These are phyloP conservation scores for Scaptomyza hsui DNA, from an alignment of 1,140 invertebrate species.

Conservation along the genomic window DNA sequence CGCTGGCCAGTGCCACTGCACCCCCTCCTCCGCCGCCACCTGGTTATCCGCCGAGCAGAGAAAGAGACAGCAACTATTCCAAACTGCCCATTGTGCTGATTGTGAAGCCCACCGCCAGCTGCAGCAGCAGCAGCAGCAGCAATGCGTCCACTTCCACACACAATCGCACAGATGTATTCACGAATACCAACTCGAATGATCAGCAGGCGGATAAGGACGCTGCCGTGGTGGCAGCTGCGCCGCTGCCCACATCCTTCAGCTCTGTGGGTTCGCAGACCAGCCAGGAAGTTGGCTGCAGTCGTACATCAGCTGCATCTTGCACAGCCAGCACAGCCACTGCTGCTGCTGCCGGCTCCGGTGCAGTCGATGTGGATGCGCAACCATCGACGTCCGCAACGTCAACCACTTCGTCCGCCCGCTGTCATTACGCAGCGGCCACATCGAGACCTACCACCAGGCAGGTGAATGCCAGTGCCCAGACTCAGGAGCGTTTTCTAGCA, in stretches of 20 bases:
- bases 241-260: constrained; percentile 52
- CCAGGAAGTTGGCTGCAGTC: constrained; percentile 72
- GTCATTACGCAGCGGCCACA: constrained; percentile 61
- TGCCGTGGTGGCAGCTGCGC: constrained; percentile 3
- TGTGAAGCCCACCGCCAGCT: constrained; percentile 18
- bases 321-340: not conserved
- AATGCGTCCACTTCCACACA: constrained; percentile 18
- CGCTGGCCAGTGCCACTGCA: constrained; percentile 35
- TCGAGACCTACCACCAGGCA: constrained; percentile 51
- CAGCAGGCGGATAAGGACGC: constrained; percentile 12
- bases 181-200: constrained; percentile 79
- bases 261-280: constrained; percentile 65
- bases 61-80: constrained; percentile 23
- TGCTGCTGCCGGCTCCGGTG: constrained; percentile 1
- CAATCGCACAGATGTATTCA: constrained; percentile 64
- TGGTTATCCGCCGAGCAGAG: constrained; percentile 28
- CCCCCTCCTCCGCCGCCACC: constrained; percentile 17
- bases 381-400: constrained; percentile 70
- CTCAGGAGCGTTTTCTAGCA: constrained; percentile 67
- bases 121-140: constrained; percentile 3
- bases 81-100: constrained; percentile 30
- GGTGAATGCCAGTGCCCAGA: constrained; percentile 77
- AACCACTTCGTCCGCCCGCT: constrained; percentile 51
- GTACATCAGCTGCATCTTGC: constrained; percentile 46
- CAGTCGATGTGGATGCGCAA: constrained; percentile 55